These are phyloP conservation scores for Papilio machaon DNA, from an alignment of 1,140 invertebrate genomes.

Conservation along the genomic window DNA sequence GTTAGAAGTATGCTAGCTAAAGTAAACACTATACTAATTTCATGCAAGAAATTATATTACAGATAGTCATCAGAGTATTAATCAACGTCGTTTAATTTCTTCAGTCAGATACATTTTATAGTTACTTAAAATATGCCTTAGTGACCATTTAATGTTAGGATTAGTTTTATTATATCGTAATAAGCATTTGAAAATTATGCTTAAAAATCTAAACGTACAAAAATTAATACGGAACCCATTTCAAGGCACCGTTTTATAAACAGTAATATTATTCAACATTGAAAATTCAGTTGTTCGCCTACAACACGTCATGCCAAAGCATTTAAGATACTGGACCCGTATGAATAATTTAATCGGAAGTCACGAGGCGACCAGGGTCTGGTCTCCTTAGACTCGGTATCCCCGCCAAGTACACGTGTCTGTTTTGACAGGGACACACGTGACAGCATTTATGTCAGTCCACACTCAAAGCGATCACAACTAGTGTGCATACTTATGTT, in stretches of 20 bases:
- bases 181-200: too few relatives aligned
- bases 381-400: background rate
- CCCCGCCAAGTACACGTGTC: background rate
- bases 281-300: background rate
- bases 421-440: background rate
- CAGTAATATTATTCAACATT: background rate
- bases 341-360: background rate
- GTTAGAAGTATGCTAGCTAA: background rate
- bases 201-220: background rate
- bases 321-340: background rate
- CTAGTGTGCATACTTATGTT: background rate
- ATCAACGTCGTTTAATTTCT: too few relatives aligned
- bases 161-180: too few relatives aligned
- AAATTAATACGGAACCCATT: background rate
- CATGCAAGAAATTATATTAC: too few relatives aligned
- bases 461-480: background rate
- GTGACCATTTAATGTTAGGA: too few relatives aligned
- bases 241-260: background rate
- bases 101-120: too few relatives aligned
- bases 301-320: background rate
- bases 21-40: background rate
- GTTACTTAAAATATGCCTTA: too few relatives aligned
- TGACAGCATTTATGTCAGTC: background rate
- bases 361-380: background rate
- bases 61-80: too few relatives aligned